Evolutionary conservation across 2,113 vertebrate species (phyloP).

Genomic region (Syngnathus scovelli): DNA sequence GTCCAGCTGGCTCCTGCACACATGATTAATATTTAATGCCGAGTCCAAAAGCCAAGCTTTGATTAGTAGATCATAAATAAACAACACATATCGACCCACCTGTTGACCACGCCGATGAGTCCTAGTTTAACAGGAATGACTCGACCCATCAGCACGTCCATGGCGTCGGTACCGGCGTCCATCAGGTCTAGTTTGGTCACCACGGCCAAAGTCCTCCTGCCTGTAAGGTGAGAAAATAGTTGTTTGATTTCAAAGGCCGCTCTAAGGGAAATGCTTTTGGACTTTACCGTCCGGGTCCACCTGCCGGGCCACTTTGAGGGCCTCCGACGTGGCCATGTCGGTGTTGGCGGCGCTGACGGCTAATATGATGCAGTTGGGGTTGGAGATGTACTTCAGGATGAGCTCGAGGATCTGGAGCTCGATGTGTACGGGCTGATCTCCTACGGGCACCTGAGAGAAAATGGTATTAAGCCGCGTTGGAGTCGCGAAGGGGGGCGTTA

Average conservation of each 20-base stretch:
- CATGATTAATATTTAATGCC: not conserved
- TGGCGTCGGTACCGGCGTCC: slow-evolving; percentile 97
- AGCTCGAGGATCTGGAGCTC: slow-evolving; percentile 93
- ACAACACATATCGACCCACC: slow-evolving; percentile 62
- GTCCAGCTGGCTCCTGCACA: slow-evolving; percentile 91
- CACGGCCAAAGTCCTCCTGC: slow-evolving; percentile 92
- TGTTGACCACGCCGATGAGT: slow-evolving; percentile 96
- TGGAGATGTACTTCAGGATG: slow-evolving; percentile 94
- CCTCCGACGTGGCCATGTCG: slow-evolving; percentile 98
- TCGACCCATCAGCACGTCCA: slow-evolving; percentile 95
- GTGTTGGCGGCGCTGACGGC: slow-evolving; percentile 97
- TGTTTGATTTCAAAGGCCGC: no score
- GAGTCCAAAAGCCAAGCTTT: not conserved
- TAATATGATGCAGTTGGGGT: slow-evolving; percentile 96
- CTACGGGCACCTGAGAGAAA: slow-evolving; percentile 84
- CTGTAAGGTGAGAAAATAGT: slow-evolving; percentile 55
- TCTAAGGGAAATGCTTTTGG: not conserved
- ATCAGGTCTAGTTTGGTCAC: slow-evolving; percentile 98
- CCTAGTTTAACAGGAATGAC: slow-evolving; percentile 98
- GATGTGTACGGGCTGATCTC: slow-evolving; percentile 96
- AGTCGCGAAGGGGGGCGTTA: slow-evolving; percentile 43
- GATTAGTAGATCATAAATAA: not conserved
- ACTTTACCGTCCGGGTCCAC: slow-evolving; percentile 88
- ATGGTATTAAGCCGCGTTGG: slow-evolving; percentile 9
- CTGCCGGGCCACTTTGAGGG: slow-evolving; percentile 93